Percentiles rank a stretch among this genome's conserved stretches.
These are phyloP conservation scores for Drosophila yakuba DNA, from an alignment of 1,140 invertebrate species.

Conservation along the genomic window DNA sequence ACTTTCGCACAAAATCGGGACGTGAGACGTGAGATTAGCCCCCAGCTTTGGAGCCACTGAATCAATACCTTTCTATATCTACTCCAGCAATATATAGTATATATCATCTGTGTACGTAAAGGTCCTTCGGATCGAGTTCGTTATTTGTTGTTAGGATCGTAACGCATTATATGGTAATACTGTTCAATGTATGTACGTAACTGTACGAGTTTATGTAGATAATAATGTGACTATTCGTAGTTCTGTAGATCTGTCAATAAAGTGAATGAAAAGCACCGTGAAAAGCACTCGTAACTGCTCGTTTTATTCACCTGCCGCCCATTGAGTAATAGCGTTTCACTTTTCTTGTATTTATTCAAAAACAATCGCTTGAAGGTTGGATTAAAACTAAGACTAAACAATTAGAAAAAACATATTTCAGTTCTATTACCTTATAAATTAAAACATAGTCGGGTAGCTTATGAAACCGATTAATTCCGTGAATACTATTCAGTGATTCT, in stretches of 20 bases:
- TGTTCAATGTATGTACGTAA: slow-evolving; percentile 39
- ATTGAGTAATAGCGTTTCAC: not conserved
- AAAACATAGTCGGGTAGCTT: slow-evolving; percentile 44
- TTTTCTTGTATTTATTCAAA: slow-evolving; percentile 68
- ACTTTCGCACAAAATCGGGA: slow-evolving; percentile 48
- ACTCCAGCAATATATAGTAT: slow-evolving; percentile 39
- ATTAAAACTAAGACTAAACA: slow-evolving; percentile 38
- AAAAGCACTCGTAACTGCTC: not conserved
- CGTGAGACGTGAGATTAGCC: slow-evolving; percentile 22
- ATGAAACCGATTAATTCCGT: slow-evolving; percentile 60
- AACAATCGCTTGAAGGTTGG: slow-evolving; percentile 44
- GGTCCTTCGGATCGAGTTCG: slow-evolving; percentile 34
- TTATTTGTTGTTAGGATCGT: slow-evolving; percentile 65
- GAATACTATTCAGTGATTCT: slow-evolving; percentile 58
- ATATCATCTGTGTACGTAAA: slow-evolving; percentile 53
- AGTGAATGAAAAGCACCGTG: slow-evolving; percentile 35
- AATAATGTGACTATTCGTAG: slow-evolving; percentile 56
- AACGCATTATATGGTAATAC: slow-evolving; percentile 31
- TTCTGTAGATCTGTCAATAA: slow-evolving; percentile 60
- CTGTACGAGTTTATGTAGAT: slow-evolving; percentile 68
- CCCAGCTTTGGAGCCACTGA: not conserved
- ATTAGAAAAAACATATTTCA: slow-evolving; percentile 66
- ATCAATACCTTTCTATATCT: slow-evolving; percentile 32
- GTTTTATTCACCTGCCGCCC: slow-evolving; percentile 7
- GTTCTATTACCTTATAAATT: slow-evolving; percentile 74